Conservation (phyloP, 2,888 invertebrate genomes). For the Eupithecia centaureata region DNA sequence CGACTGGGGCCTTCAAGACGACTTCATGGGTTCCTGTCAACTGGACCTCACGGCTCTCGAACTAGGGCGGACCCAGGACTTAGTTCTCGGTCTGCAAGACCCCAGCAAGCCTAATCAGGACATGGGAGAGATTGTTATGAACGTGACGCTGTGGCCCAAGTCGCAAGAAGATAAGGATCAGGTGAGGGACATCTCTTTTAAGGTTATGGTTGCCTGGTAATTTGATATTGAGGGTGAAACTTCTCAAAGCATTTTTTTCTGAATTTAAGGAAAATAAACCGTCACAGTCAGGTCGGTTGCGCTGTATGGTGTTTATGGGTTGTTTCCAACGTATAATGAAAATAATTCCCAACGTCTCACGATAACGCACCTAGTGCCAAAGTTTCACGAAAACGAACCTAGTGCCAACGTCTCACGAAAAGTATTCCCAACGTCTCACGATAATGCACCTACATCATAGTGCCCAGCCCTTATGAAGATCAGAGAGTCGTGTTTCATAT, state of each 20-base stretch:
- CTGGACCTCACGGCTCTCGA: conserved; percentile 94
- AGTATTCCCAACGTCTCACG: too few relatives aligned
- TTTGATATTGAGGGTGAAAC: background rate
- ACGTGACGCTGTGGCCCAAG: conserved; percentile 94
- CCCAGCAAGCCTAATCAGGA: conserved; percentile 86
- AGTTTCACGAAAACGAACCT: too few relatives aligned
- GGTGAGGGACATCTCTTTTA: conserved; percentile 76
- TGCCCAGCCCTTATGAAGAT: too few relatives aligned
- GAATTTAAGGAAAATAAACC: background rate
- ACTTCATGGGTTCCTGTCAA: conserved; percentile 97
- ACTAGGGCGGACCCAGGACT: conserved; percentile 89
- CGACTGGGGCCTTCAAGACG: conserved; percentile 98
- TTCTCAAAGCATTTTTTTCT: background rate
- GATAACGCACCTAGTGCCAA: too few relatives aligned
- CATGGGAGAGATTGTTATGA: conserved; percentile 93
- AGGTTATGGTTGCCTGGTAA: background rate
- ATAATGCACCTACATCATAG: too few relatives aligned
- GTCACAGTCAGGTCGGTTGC: background rate
- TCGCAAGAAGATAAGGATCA: conserved; percentile 97
- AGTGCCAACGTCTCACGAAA: too few relatives aligned
- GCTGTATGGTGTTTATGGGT: background rate
- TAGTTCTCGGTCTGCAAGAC: conserved; percentile 91
- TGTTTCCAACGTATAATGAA: too few relatives aligned
- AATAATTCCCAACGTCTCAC: too few relatives aligned
- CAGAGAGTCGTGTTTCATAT: too few relatives aligned